Conservation (phyloP, 2,888 invertebrate genomes). For the Spisula subtruncata region DNA sequence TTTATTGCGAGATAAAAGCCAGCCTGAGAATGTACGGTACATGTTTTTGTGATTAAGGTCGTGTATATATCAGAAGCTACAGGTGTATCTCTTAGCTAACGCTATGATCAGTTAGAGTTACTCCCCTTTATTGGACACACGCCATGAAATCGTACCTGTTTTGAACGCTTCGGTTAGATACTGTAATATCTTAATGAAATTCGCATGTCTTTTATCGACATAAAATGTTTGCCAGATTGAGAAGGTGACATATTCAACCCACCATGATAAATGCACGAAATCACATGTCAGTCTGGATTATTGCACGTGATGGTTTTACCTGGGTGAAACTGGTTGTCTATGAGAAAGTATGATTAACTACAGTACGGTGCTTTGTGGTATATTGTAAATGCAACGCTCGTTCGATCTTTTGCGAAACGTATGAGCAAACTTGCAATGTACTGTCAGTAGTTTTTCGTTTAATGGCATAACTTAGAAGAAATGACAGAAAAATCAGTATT, state of each 20-base stretch:
- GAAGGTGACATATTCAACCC: not conserved
- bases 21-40: conserved; percentile 22
- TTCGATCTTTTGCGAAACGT: too few relatives aligned
- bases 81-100: conserved; percentile 14
- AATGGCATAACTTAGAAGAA: too few relatives aligned
- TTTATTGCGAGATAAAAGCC: not conserved
- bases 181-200: conserved; percentile 11
- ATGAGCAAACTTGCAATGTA: too few relatives aligned
- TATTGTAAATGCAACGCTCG: too few relatives aligned
- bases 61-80: not conserved
- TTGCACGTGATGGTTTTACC: not conserved
- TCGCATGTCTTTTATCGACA: conserved; percentile 24
- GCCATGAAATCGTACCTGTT: conserved; percentile 17
- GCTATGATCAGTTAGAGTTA: not conserved
- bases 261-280: not conserved
- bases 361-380: not conserved
- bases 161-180: conserved; percentile 10
- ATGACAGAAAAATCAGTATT: too few relatives aligned
- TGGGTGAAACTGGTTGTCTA: not conserved
- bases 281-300: not conserved
- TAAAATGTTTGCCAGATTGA: conserved; percentile 12
- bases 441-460: too few relatives aligned
- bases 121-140: not conserved
- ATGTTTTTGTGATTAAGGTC: not conserved
- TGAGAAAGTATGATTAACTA: too few relatives aligned